Base-by-base conservation (phyloP, 2,888 invertebrate genomes). In the Drosophila histrio region DNA sequence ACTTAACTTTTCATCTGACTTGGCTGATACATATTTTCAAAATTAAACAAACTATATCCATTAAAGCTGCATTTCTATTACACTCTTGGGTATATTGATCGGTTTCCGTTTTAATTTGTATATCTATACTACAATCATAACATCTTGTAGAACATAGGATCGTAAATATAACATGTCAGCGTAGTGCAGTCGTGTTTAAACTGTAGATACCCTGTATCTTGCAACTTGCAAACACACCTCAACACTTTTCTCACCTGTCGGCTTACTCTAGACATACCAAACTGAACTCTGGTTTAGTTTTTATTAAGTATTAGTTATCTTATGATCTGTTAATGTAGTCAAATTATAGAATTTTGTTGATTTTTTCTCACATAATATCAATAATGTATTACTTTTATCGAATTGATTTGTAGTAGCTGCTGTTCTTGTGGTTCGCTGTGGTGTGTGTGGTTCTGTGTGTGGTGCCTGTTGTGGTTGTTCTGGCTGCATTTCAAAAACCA, bases 401-500 rank as follows among this genome's bases (percentile, higher is more conserved):
- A 57, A 68, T 60, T 68, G 77, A 72, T 72, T 76, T 59, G 57
- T 34, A 15, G 32, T 32, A 2, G 58, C 69, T 36, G 70, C 44
- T 73, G 56, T 53, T 74, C 38, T 60, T 53, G 60, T 52, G 36
- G 49, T 13, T 32, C 49, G 3, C 30, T 47, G 47, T 30, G 11
- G 17, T 11, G n/a, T 32, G 21, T 57, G 36, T 58, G 58, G 30
- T 46, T 21, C 13, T 30, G 15, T 17, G 46, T 62, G 22, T 47
- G 57, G 59, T 69, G 50, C 30, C 64, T 66, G 67, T 68, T 57
- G 54, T 49, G 22, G 38, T 50, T 47, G 58, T 53, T 59, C 62
- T 67, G 72, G 76, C 77, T 80, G 84, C 77, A 80, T 74, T 73
- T 77, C 65, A 41, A 73, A 87, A 81, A 82, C 82, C 77, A 87